Base-by-base conservation (phyloP, 1,140 invertebrate species). In the Zophobas atratus region DNA sequence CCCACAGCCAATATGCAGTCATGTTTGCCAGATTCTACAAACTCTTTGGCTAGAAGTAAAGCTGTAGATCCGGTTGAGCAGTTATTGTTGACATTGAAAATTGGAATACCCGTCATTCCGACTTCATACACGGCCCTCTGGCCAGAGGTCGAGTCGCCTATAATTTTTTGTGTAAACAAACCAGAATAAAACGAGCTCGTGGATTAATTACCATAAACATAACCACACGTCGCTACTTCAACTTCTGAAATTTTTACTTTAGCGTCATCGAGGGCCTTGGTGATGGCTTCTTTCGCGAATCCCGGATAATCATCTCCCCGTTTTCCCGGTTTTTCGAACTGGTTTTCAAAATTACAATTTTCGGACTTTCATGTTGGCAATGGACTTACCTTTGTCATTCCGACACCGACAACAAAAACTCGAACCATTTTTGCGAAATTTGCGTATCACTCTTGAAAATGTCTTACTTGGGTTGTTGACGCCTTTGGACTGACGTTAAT, bases 81-180 rank as follows among this genome's bases (percentile, higher is more conserved):
- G 84, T 99, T 99, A 85, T 99, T 99, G 87, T 99, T 99, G 0
- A 99, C 98, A 90, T 99, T 99, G 88, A 95, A 98, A 77, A 99
- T 94, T 5, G 98, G 98, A 82, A 99, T 98, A 33, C 98, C 98
- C 53, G 93, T 99, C 90, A 99, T 93, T 48, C 98, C 98, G 48
- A 99, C 88, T 86, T 97, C 93, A 87, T 99, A 99, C 0, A 99
- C 82, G 0, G 1, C 96, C 95, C 98, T 89, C 88, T 99, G 98
- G 1, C 98, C 98, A 88, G 94, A 95, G 6, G 97, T 97, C 1
- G 98, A 99, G 85, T 99, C 98, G 3, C 97, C 92, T 93, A 20
- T 53, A 78, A 20, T 20, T 20, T 20, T 20, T 20, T 20, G 20
- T 20, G 20, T 20, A 20, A 20, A 20, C 20, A 20, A 20, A 20